Conservation (phyloP, 92 coral and sea anemone species). For the Phenganax marumi region DNA sequence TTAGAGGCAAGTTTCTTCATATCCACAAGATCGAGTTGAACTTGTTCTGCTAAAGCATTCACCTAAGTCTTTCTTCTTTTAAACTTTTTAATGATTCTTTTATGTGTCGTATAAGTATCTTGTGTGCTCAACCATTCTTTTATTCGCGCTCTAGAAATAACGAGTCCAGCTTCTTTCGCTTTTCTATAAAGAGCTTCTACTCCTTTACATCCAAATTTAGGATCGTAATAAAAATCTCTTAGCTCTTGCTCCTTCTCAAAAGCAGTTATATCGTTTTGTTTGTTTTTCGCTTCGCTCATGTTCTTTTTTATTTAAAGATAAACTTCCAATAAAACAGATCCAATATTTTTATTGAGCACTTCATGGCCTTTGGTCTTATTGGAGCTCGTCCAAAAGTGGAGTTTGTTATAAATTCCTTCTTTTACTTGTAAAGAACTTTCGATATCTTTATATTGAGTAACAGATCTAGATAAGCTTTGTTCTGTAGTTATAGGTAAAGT, state of each 20-base stretch:
- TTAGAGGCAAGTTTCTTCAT: slow-evolving; percentile 15
- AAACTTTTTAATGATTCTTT: slow-evolving; percentile 28
- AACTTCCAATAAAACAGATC: background rate
- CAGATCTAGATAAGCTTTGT: slow-evolving; percentile 5
- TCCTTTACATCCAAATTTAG: slow-evolving; percentile 11
- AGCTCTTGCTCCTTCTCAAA: slow-evolving; percentile 25
- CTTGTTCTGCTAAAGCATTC: slow-evolving; percentile 16
- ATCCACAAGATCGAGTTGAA: slow-evolving; percentile 35
- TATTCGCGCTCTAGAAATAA: slow-evolving; percentile 2
- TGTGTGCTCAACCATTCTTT: slow-evolving; percentile 32
- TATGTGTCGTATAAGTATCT: slow-evolving; percentile 31
- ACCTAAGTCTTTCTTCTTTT: background rate
- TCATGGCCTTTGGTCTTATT: no score
- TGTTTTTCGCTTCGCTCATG: background rate
- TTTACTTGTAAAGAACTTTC: slow-evolving; percentile 10
- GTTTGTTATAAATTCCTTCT: background rate
- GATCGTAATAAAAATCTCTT: slow-evolving; percentile 22
- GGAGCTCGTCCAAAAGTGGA: background rate
- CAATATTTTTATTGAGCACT: slow-evolving; percentile 7
- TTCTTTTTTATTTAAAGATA: slow-evolving; percentile 20
- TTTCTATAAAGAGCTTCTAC: slow-evolving; percentile 14
- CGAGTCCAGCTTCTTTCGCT: background rate
- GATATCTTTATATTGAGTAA: slow-evolving; percentile 21
- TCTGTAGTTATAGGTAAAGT: slow-evolving; percentile 8
- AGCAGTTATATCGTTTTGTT: background rate